Evolutionary conservation across 2,113 vertebrate genomes (phyloP).

Genomic region (Donacobius atricapilla): DNA sequence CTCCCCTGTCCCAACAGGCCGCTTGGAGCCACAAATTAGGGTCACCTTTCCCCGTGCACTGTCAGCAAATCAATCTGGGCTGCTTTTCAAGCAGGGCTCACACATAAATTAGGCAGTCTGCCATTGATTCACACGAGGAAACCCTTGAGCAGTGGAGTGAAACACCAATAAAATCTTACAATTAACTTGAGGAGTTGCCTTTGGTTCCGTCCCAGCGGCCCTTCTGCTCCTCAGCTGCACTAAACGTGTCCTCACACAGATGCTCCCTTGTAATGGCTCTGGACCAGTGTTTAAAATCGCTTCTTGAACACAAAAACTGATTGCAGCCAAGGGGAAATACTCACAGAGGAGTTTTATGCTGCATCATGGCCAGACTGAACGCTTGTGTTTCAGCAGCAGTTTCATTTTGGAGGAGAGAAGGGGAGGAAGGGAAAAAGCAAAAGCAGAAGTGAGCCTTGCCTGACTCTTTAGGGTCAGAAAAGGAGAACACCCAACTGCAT

Average conservation of each 20-base stretch:
- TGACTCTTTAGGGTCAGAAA: accelerated
- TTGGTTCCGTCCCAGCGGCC: neutral
- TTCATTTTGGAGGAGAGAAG: neutral
- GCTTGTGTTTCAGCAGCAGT: neutral
- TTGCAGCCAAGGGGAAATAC: neutral
- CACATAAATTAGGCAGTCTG: neutral
- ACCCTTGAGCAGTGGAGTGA: neutral
- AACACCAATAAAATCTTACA: conserved; percentile 47
- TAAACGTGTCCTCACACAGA: neutral
- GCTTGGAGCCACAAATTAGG: neutral
- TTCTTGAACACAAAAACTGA: neutral
- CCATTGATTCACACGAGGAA: conserved; percentile 7
- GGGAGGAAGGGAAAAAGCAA: neutral
- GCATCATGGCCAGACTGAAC: neutral
- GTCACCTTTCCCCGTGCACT: neutral
- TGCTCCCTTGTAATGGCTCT: neutral
- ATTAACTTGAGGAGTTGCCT: conserved; percentile 38
- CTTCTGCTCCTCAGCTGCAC: neutral
- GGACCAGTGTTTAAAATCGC: neutral
- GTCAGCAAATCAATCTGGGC: conserved; percentile 36
- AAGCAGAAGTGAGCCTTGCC: neutral
- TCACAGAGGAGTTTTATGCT: neutral
- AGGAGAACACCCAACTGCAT: neutral
- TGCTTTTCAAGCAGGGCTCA: neutral
- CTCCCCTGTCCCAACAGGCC: neutral